phyloP scores from a whole-genome alignment of 2,113 vertebrate species.

The Bolborhynchus lineola region DNA sequence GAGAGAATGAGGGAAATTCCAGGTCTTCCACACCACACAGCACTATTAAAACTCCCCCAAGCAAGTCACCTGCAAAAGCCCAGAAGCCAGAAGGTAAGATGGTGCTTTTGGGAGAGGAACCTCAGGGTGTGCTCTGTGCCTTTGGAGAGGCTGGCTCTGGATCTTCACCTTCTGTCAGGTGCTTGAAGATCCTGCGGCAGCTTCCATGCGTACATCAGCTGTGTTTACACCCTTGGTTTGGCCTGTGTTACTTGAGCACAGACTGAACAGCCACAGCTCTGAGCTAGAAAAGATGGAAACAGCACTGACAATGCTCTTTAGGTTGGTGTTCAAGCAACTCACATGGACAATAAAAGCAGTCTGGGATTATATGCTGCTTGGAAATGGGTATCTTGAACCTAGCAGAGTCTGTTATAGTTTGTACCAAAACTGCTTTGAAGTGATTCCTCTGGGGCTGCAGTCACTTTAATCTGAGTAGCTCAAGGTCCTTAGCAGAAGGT shows the following conservation, averaged over 20 bases:
- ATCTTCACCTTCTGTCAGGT: not conserved
- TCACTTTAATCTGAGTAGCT: not conserved
- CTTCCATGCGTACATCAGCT: rapidly evolving
- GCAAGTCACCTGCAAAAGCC: constrained; percentile 62
- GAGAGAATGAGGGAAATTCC: constrained; percentile 82
- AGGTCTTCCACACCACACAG: constrained; percentile 70
- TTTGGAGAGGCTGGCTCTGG: not conserved
- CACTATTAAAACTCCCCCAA: constrained; percentile 19
- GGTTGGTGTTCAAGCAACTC: not conserved
- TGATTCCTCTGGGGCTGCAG: not conserved
- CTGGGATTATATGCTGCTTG: not conserved
- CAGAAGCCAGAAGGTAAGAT: constrained; percentile 59
- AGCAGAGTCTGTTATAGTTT: not conserved
- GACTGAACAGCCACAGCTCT: not conserved
- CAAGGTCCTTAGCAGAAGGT: not conserved
- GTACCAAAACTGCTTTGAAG: not conserved
- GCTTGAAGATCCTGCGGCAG: not conserved
- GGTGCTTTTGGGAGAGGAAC: not conserved
- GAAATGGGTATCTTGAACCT: not conserved
- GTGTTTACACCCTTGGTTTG: not conserved
- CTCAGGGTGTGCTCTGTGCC: not conserved
- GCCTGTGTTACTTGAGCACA: not conserved
- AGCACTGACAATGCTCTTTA: not conserved
- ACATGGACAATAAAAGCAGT: not conserved
- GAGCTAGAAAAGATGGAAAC: not conserved